phyloP scores from a whole-genome alignment of 1,140 invertebrate species.

The Daktulosphaira vitifoliae region DNA sequence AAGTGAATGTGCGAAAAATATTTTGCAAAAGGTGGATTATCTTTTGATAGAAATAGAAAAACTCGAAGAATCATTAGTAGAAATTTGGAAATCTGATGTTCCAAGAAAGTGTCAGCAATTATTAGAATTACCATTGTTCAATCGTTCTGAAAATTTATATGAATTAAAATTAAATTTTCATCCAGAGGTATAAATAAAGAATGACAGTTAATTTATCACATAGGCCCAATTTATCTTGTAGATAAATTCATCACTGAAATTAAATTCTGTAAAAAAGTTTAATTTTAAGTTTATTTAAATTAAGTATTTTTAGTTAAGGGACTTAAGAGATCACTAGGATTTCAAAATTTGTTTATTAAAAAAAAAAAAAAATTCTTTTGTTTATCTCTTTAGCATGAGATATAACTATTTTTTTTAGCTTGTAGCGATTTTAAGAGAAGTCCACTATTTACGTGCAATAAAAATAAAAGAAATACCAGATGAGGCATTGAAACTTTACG shows the following conservation, averaged over 20 bases:
- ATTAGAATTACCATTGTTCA: slow-evolving; percentile 56
- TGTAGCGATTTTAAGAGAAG: slow-evolving; percentile 61
- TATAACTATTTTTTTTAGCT: slow-evolving; percentile 44
- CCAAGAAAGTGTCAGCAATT: slow-evolving; percentile 55
- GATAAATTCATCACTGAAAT: no score
- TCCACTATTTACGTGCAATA: slow-evolving; percentile 63
- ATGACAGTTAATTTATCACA: neutral
- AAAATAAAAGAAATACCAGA: slow-evolving; percentile 57
- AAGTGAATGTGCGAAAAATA: slow-evolving; percentile 42
- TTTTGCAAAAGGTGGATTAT: slow-evolving; percentile 53
- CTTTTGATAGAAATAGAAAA: slow-evolving; percentile 56
- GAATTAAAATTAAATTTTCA: slow-evolving; percentile 31
- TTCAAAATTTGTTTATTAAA: no score
- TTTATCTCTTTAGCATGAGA: neutral
- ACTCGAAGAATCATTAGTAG: slow-evolving; percentile 55
- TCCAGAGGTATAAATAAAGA: slow-evolving; percentile 30
- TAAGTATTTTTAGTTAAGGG: no score
- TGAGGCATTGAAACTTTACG: slow-evolving; percentile 54
- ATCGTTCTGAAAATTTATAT: slow-evolving; percentile 24
- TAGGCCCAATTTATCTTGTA: no score
- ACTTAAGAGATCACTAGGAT: no score
- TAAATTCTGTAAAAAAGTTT: no score
- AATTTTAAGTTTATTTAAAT: no score
- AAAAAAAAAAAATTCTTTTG: no score
- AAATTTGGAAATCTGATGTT: slow-evolving; percentile 56